Percentiles rank a stretch among this genome's conserved stretches.
Conservation (phyloP, 2,113 vertebrate genomes). For the Erpornis zantholeuca region DNA sequence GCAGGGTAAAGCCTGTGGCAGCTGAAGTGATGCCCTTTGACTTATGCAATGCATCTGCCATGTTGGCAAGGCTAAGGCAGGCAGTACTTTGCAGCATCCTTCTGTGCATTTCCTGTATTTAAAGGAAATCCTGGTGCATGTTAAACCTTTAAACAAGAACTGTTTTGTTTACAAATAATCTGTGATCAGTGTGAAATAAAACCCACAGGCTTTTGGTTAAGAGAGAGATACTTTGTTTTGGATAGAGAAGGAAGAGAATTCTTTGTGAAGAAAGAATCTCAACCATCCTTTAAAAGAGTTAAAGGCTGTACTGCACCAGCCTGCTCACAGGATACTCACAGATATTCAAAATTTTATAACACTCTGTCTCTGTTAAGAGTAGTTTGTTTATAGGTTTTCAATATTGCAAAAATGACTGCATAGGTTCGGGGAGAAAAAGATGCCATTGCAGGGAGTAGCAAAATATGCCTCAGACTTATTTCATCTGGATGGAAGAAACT, state of each 20-base stretch:
- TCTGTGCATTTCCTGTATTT: background rate
- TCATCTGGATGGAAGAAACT: background rate
- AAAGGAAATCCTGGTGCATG: background rate
- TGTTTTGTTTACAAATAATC: background rate
- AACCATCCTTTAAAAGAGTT: background rate
- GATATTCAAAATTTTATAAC: background rate
- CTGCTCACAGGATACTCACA: background rate
- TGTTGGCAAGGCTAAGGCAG: background rate
- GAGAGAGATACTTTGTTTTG: background rate
- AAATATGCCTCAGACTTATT: background rate
- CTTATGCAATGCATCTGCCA: background rate
- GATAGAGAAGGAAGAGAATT: background rate
- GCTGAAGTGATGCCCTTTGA: background rate
- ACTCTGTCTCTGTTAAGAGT: background rate
- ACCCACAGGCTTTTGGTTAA: background rate
- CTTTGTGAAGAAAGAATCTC: background rate
- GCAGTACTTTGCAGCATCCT: background rate
- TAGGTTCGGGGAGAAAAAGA: background rate
- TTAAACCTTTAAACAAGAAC: background rate
- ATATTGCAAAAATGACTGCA: background rate
- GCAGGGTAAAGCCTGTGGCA: background rate
- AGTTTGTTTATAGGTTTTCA: background rate
- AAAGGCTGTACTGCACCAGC: background rate
- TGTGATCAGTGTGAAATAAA: background rate
- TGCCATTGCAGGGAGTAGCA: background rate